phyloP scores from a whole-genome alignment of 1,140 invertebrate genomes.

The Diachasmimorpha longicaudata region DNA sequence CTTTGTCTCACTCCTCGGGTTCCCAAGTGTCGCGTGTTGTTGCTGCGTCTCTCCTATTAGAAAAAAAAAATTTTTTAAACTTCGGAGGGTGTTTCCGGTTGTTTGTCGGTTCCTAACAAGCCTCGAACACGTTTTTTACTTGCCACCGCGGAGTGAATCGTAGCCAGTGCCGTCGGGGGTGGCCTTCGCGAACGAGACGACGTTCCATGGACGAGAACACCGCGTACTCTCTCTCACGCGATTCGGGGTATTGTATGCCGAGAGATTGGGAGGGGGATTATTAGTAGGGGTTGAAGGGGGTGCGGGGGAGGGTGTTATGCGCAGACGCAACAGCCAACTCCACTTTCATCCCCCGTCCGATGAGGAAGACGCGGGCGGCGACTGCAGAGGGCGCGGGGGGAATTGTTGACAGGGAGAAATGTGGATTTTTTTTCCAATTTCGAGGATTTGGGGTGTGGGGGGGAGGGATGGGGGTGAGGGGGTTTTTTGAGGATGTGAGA shows the following conservation, averaged over 20 bases:
- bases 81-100: background rate
- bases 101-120: background rate
- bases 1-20: background rate
- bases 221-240: background rate
- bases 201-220: background rate
- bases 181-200: slow-evolving; percentile 7
- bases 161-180: background rate
- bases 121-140: background rate
- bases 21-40: background rate
- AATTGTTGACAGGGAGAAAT: too few species aligned
- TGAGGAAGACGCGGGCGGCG: too few species aligned
- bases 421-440: too few species aligned
- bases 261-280: background rate
- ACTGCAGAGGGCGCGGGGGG: too few species aligned
- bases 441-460: too few species aligned
- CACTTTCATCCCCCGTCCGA: too few species aligned
- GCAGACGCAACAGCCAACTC: too few species aligned
- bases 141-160: background rate
- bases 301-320: too few species aligned
- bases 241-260: background rate
- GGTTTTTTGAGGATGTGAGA: too few species aligned
- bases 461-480: too few species aligned
- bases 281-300: background rate
- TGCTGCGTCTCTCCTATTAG: background rate
- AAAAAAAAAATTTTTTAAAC: background rate